Base-by-base conservation (phyloP, 2,113 vertebrate genomes). In the Pteruthius melanotis region DNA sequence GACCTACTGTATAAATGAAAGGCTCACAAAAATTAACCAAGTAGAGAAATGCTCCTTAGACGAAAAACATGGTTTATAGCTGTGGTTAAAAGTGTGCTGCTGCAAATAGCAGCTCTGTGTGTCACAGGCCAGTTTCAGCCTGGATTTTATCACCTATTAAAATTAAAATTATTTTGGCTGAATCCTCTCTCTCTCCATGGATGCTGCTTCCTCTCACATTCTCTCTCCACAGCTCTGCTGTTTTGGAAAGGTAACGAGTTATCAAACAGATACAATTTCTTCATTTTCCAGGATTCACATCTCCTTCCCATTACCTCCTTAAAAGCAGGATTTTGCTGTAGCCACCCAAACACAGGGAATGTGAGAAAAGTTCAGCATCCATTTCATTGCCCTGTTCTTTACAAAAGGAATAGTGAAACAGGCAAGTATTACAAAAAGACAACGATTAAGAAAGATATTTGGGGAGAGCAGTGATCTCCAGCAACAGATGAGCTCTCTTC, bases 1-100 rank as follows among this genome's bases (percentile, higher is more conserved):
- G 90, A 97, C 95, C 89, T 95, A n/a, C 72, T 31, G 79, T 77
- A 70, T 89, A 97, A 96, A 97, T 97, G 90, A 98, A 97, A 97
- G 95, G 94, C 75, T 92, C 65, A 83, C 85, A 96, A 91, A 89
- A 97, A 96, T 97, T 97, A 97, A 89, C 92, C 87, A 94, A 95
- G 74, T 88, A 94, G 90, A 97, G 86, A 39, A 74, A 94, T 65
- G 90, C 23, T 95, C 50, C 83, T 89, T 68, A 84, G 91, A 93
- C 59, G 56, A 63, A 91, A 96, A 95, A 88, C 35, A 77, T 42
- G 18, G 27, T 83, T 94, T 95, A 59, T 50, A 75, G 91, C 87
- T 28, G 33, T 3, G 53, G 70, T 91, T 96, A 89, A 97, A 97
- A 97, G 49, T 8, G 22, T 14, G 56, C 70, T 90, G 79, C 84